Conservation (phyloP, 2,888 invertebrate species). For the Ornithoptera alexandrae region DNA sequence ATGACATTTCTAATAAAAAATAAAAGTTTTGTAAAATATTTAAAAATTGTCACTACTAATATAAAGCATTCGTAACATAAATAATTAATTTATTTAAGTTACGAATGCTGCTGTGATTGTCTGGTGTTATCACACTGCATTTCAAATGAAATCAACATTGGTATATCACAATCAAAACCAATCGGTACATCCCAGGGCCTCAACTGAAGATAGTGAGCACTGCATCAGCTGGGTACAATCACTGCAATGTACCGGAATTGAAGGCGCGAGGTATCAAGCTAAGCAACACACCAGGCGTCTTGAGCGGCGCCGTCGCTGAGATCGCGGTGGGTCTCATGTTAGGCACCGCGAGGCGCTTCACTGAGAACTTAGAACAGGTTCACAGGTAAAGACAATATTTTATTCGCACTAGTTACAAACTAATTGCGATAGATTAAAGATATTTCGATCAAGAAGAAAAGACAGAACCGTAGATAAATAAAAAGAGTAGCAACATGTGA, state of each 20-base stretch:
- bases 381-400: constrained; percentile 70
- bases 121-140: no score
- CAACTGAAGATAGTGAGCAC: constrained; percentile 88
- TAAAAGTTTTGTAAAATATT: not conserved
- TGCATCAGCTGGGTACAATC: constrained; percentile 93
- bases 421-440: no score
- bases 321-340: constrained; percentile 87
- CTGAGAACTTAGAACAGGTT: constrained; percentile 86
- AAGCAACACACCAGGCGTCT: constrained; percentile 90
- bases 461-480: no score
- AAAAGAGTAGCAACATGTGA: not conserved
- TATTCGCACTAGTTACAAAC: not conserved
- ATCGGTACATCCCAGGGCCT: constrained; percentile 75
- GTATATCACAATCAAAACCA: no score
- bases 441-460: no score
- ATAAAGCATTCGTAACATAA: no score
- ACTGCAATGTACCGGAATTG: constrained; percentile 88
- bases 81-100: no score
- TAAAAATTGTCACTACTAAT: no score
- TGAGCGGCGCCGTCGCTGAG: constrained; percentile 90
- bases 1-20: not conserved
- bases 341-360: constrained; percentile 86
- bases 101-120: no score
- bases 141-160: no score
- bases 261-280: constrained; percentile 87